Base-by-base conservation (phyloP, 2,888 invertebrate species). In the Pheosia tremula region DNA sequence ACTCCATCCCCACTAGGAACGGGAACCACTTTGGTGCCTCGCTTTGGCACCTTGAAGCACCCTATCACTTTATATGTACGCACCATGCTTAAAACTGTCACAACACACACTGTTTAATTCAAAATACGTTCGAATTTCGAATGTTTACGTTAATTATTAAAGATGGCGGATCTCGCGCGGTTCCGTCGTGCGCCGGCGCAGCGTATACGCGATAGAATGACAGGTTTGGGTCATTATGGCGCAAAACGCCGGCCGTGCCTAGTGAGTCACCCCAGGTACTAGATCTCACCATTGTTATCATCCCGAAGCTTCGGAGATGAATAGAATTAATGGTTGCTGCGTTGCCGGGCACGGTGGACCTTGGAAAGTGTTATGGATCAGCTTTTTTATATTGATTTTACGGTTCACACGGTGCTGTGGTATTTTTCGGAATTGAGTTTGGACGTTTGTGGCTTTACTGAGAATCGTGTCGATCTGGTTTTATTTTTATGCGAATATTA, bases 1-100 rank as follows among this genome's bases (percentile, higher is more conserved):
- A 93, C 86, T 10, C 88, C 89, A 45, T 88, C 88, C 3, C 79
- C 83, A 68, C 80, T 82, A 2, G 80, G 70, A 0, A 84, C 79
- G 3, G 93, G 93, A 0, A 87, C 86, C 67, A 93, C 91, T 81
- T 91, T 93, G 8, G 81, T 64, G 7, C 79, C 73, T 57, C 91
- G 80, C 59, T 81, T 88, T 7, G 90, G 86, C 84, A 91, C 82
- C 71, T 75, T 86, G 53, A 91, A 91, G 75, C 91, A 91, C 67
- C 84, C 76, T 38, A 87, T 82, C 75, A 91, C 83, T 81, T 84
- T 85, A 50, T 85, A 85, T n/a, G 84, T 86, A 41, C 89, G 85
- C 83, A 93, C 91, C 91, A 92, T 91, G n/a, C 11, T 56, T n/a
- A 56, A 8, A 10, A 38, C 5, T 81, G 58, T 71, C 65, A 68